Evolutionary conservation across 2,888 invertebrate species (phyloP), one percentile per base, ranked within the genome.

Genomic region (Ophion slaviceki): DNA sequence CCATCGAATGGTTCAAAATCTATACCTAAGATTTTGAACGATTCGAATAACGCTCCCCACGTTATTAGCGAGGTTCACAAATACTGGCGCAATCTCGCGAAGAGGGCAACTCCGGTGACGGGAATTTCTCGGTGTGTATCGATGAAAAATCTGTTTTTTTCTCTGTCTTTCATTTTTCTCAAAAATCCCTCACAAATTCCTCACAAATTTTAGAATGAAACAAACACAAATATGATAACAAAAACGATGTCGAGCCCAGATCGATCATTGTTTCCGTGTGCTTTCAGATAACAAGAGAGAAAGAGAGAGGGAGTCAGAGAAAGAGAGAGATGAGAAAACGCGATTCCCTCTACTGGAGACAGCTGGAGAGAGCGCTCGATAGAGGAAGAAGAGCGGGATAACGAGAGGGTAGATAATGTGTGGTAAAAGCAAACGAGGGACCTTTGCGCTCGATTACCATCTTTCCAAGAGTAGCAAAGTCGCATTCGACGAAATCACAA

Each of bases 11-110:
- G 32, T 32, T 32, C 32, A 32, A 32, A 4, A 32, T 32, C 32
- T 32, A 4, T 0, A n/a, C n/a, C n/a, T n/a, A 59, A 98, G 99
- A 2, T 97, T 98, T 80, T 32, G 99, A 99, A 95, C 99, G 99
- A 99, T 99, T 99, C 95, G 97, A 97, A 24, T 24, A 24, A 94
- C 94, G 98, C 98, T 8, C 95, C 96, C 86, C 96, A 96, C 90
- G 95, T 98, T 78, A 95, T 98, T 87, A 96, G 96, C 87, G 98
- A 98, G 95, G 95, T 96, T 0, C 96, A 97, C 91, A 95, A 96
- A 88, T 96, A 96, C 91, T 97, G 97, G 97, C 95, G 96, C 90
- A 94, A 94, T 77, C 94, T 97, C 82, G 95, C 97, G 20, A 94
- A 95, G 84, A 96, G 96, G 90, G 96, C 96, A 91, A 93, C 95